These are phyloP conservation scores for Ispidina picta DNA, from an alignment of 2,797 vertebrate genomes.

Conservation along the genomic window DNA sequence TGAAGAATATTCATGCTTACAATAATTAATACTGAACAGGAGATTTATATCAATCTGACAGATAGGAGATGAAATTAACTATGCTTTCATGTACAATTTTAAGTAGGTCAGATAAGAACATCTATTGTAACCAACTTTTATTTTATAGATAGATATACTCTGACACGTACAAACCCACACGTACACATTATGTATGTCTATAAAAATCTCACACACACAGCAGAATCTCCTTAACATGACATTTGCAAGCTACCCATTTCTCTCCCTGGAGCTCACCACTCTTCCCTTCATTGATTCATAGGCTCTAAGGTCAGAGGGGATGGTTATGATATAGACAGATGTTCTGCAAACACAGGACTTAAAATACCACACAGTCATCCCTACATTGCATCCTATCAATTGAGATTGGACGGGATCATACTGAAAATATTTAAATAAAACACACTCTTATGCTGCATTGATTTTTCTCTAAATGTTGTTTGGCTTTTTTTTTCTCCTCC, in stretches of 20 bases:
- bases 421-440: background rate
- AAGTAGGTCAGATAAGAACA: conserved; percentile 77
- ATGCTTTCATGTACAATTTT: conserved; percentile 72
- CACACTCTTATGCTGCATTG: background rate
- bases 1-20: conserved; percentile 60
- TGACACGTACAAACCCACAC: conserved; percentile 18
- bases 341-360: background rate
- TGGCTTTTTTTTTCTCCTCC: background rate
- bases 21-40: conserved; percentile 75
- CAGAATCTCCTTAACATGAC: conserved; percentile 19
- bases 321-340: background rate
- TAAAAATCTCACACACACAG: conserved; percentile 23
- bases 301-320: background rate
- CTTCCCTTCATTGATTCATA: background rate
- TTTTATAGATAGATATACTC: conserved; percentile 52
- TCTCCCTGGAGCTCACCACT: background rate
- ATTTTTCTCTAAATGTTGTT: background rate
- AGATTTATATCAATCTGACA: conserved; percentile 75
- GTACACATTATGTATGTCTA: background rate
- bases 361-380: background rate
- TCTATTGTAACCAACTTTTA: conserved; percentile 71
- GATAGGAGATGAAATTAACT: conserved; percentile 74
- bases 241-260: background rate
- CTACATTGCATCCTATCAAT: background rate
- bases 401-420: background rate